Conservation (phyloP, 2,888 invertebrate genomes). For the Eupithecia vulgata region DNA sequence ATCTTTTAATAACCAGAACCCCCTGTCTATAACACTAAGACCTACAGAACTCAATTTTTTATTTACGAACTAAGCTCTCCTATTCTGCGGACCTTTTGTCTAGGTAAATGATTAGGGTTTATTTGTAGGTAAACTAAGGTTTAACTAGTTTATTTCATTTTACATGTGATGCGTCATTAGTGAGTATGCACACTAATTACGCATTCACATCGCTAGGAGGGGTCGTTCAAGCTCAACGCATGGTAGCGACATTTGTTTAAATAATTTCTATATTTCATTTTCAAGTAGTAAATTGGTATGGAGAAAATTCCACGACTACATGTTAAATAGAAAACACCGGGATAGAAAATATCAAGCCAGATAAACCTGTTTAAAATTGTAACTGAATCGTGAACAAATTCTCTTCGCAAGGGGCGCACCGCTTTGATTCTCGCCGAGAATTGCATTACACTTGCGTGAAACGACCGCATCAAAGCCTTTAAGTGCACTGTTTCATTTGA, state of each 20-base stretch:
- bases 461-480: conserved; percentile 65
- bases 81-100: background rate
- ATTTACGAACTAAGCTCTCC: background rate
- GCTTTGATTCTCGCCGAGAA: conserved; percentile 72
- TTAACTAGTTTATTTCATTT: background rate
- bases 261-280: background rate
- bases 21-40: background rate
- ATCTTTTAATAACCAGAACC: background rate
- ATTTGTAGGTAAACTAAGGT: background rate
- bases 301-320: background rate
- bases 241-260: background rate
- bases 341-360: conserved; percentile 1
- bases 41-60: background rate
- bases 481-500: conserved; percentile 65
- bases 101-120: background rate
- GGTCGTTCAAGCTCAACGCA: no score
- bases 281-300: background rate
- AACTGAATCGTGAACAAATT: conserved; percentile 23
- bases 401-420: conserved; percentile 22
- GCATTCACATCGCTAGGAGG: no score
- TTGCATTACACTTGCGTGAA: conserved; percentile 71
- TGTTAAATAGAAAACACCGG: background rate
- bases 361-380: conserved; percentile 14
- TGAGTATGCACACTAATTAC: background rate
- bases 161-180: background rate